Conservation (phyloP, 1,140 invertebrate species). For the Octopus bimaculoides region DNA sequence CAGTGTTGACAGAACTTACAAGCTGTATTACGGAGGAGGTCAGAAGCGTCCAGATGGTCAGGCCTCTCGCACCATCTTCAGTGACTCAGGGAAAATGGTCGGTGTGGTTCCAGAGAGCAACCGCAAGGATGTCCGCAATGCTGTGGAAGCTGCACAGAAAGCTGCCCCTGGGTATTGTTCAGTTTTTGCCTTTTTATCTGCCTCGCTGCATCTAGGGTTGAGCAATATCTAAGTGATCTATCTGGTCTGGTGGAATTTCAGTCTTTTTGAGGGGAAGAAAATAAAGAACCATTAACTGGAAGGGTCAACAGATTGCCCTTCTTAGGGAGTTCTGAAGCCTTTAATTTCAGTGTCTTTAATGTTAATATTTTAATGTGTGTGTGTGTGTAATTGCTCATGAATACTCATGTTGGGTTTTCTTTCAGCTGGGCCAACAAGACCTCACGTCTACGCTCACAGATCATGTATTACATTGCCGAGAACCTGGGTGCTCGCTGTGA, state of each 20-base stretch:
- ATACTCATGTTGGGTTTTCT: not conserved
- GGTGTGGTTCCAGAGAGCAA: slow-evolving; percentile 58
- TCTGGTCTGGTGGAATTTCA: too few species aligned
- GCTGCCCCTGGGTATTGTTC: slow-evolving; percentile 46
- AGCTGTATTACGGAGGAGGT: slow-evolving; percentile 61
- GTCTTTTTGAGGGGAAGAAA: too few species aligned
- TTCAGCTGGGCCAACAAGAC: slow-evolving; percentile 59
- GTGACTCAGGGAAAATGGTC: slow-evolving; percentile 47
- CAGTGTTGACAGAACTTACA: slow-evolving; percentile 60
- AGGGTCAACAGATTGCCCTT: too few species aligned
- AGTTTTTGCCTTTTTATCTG: too few species aligned
- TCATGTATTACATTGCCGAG: slow-evolving; percentile 60
- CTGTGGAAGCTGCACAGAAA: slow-evolving; percentile 59
- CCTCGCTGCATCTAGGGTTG: too few species aligned
- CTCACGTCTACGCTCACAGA: slow-evolving; percentile 60
- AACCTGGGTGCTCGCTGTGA: slow-evolving; percentile 54
- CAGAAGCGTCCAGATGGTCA: slow-evolving; percentile 61
- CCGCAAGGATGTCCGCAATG: slow-evolving; percentile 61
- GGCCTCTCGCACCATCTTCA: slow-evolving; percentile 44
- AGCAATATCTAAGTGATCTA: too few species aligned
- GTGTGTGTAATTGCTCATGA: too few species aligned
- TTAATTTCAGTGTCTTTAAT: too few species aligned
- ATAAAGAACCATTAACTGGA: too few species aligned
- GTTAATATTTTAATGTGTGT: too few species aligned
- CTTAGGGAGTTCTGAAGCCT: too few species aligned